Evolutionary conservation across 64 coral and sea anemone species (phyloP), one percentile per base, ranked within the genome.

Genomic region (Pachyseris speciosa): DNA sequence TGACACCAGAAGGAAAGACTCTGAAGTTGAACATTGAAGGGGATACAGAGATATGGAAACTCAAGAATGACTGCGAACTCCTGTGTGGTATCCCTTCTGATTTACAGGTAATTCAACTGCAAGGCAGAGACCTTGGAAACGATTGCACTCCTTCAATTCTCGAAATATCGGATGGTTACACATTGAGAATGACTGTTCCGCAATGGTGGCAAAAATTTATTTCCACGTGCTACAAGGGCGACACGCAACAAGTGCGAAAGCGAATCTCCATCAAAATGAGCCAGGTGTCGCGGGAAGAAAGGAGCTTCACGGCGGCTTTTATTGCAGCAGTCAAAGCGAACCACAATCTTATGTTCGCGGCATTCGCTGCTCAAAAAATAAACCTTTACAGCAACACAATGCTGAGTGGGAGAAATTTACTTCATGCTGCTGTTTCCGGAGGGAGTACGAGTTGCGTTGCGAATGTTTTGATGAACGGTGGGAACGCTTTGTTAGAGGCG

Each of bases 191-290:
- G 40, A 81, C 53, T n/a, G 65, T 92, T 7, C 55, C 48, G 22
- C 89, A 80, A 49, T 69, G 65, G 50, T 92, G 89, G 89, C 78
- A 92, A 51, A 69, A 71, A 43, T 92, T 92, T 58, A 55, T 92
- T 30, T 44, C 26, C 24, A 64, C 89, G 31, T 92, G 89, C 39
- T 84, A 47, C 41, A 92, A 84, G 41, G 38, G 47, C 25, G 89
- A 92, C 25, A 84, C 68, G 12, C 49, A 92, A 61, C 67, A 84
- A 59, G 40, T 78, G 0, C 28, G 63, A 27, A 74, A 66, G 37
- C 39, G 89, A 45, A 74, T 74, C 17, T 49, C 55, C 15, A 67
- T 92, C 4, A 90, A 90, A 42, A 92, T 92, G 89, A 80, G 69
- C 22, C 64, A 69, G 16, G 33, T 92, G 32, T 64, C 89, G 22